A percentile compares a stretch with the other conserved stretches of the same genome.
phyloP scores from a whole-genome alignment of 2,797 vertebrate genomes.

The Poeciliopsis paucimaculata region DNA sequence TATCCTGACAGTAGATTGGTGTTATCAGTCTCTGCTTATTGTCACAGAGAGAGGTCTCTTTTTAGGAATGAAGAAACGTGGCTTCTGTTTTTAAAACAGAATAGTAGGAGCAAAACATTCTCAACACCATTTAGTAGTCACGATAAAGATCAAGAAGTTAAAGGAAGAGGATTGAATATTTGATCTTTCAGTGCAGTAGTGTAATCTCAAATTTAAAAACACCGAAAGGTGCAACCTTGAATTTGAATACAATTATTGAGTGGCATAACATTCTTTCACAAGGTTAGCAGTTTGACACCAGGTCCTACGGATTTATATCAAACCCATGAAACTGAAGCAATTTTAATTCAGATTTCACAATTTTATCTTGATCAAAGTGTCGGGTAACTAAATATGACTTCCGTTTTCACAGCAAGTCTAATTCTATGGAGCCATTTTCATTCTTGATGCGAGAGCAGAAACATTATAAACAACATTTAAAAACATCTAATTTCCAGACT shows the following conservation, averaged over 20 bases:
- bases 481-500: background rate
- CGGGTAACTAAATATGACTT: too few species aligned
- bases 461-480: background rate
- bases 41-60: constrained; percentile 48
- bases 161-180: background rate
- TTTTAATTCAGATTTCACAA: background rate
- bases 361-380: background rate
- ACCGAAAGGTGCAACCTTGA: background rate
- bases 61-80: constrained; percentile 5
- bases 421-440: background rate
- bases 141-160: background rate
- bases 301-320: background rate
- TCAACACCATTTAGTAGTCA: background rate
- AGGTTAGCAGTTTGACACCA: background rate
- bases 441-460: background rate
- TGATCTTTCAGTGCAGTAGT: background rate
- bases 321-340: background rate
- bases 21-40: constrained; percentile 59
- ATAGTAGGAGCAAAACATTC: background rate
- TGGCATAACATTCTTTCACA: background rate
- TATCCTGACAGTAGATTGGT: constrained; percentile 49
- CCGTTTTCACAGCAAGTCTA: background rate
- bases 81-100: constrained; percentile 13
- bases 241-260: background rate
- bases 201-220: background rate